Conservation (phyloP, 2,888 invertebrate genomes). For the Cryptops parisi region DNA sequence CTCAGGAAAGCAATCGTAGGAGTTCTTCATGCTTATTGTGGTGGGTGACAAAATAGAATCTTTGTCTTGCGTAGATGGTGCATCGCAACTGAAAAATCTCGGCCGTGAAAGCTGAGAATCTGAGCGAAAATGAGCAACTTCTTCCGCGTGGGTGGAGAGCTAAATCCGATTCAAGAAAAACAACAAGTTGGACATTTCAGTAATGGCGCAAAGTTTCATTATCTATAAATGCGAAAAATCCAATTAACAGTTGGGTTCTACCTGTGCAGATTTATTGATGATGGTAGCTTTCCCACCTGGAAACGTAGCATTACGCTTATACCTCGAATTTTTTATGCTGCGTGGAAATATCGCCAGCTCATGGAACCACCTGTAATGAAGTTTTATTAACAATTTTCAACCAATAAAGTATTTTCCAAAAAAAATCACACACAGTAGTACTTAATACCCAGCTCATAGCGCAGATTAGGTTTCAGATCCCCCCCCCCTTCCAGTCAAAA, state of each 20-base stretch:
- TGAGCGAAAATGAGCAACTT: background rate
- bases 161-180: no score
- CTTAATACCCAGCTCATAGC: no score
- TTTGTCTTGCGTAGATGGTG: background rate
- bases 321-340: constrained; percentile 49
- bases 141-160: no score
- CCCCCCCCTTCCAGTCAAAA: no score
- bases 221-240: background rate
- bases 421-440: no score
- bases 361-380: no score
- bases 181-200: no score
- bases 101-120: background rate
- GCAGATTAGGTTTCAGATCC: no score
- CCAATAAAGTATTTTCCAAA: no score
- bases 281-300: constrained; percentile 54
- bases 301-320: constrained; percentile 64
- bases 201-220: no score
- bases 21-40: background rate
- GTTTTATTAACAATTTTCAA: no score
- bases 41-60: background rate
- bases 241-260: background rate
- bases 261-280: constrained; percentile 24
- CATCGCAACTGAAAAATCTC: background rate
- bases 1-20: no score
- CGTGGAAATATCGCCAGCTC: constrained; percentile 63